These are phyloP conservation scores for Phalacrocorax brasilianus DNA, from an alignment of 2,113 vertebrate genomes.

Conservation along the genomic window DNA sequence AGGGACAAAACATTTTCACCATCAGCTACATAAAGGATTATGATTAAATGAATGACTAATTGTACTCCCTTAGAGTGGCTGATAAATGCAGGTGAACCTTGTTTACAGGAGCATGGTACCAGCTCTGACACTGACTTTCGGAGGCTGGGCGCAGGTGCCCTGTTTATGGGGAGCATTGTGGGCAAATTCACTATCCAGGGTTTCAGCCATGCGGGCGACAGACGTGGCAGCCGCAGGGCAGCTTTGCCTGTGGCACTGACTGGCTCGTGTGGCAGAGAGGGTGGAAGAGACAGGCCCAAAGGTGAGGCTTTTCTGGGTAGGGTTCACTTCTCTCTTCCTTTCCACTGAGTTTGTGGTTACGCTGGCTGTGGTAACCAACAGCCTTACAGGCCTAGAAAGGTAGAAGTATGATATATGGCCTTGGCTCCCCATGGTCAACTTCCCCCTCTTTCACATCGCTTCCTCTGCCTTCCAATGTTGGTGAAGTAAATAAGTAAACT, in stretches of 20 bases:
- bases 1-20: not conserved
- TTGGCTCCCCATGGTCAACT: not conserved
- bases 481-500: not conserved
- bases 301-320: not conserved
- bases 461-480: not conserved
- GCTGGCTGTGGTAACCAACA: not conserved
- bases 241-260: not conserved
- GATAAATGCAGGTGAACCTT: not conserved
- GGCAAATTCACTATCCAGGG: not conserved
- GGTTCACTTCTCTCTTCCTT: not conserved
- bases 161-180: not conserved
- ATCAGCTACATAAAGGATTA: not conserved
- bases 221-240: fast-evolving
- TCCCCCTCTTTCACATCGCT: not conserved
- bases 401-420: not conserved
- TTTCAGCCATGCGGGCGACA: fast-evolving
- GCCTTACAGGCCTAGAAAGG: not conserved
- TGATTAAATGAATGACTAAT: conserved; percentile 5
- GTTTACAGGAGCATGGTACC: not conserved
- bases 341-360: fast-evolving
- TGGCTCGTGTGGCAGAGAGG: not conserved
- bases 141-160: not conserved
- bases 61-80: not conserved
- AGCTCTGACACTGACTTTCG: not conserved
- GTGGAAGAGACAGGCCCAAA: not conserved